Evolutionary conservation across 1,140 invertebrate species (phyloP), one percentile per base, ranked within the genome.

Genomic region (Heterodera schachtii): DNA sequence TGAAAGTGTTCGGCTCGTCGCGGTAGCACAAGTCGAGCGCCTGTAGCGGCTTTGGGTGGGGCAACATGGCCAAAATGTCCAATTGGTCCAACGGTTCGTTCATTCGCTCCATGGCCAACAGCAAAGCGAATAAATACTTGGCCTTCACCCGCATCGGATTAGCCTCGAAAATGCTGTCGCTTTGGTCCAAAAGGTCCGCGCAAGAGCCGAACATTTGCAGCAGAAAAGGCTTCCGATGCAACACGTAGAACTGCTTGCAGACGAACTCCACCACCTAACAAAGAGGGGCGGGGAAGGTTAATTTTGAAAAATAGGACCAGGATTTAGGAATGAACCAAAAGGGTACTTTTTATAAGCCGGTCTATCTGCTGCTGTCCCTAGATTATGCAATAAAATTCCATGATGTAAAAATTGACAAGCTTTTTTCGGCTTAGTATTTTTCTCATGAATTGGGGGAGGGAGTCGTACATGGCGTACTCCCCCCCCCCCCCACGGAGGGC

Each of bases 21-120:
- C 96, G 94, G 90, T 98, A 98, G 90, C 96, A 98, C 90, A 98
- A 96, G 90, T 98, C 97, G 81, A 99, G 94, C 1, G 97, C 95
- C 91, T 95, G 95, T 3, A 99, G 91, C 0, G 97, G 97, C 90
- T 98, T 98, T 44, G 96, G 95, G 89, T 96, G 95, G 88, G 96
- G 95, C 0, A 99, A 96, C 49, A 99, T 90, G 90, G 98, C 67
- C 44, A 80, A 73, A 73, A 80, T 80, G 19, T 81, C 64, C 11
- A 83, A 19, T 1, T 95, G 95, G 92, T 99, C 97, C 0, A 60
- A 67, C n/a, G 86, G 75, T n/a, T 87, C 84, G 76, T 82, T 82
- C 79, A 88, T 85, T n/a, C 81, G 79, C 73, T 90, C 87, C 88
- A 90, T 90, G 41, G 85, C 84, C 75, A 97, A 90, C 8, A 98